Percentiles rank a stretch among this genome's conserved stretches.
These are phyloP conservation scores for Odobenus rosmarus DNA, from an alignment of 2,113 vertebrate species.

Conservation along the genomic window DNA sequence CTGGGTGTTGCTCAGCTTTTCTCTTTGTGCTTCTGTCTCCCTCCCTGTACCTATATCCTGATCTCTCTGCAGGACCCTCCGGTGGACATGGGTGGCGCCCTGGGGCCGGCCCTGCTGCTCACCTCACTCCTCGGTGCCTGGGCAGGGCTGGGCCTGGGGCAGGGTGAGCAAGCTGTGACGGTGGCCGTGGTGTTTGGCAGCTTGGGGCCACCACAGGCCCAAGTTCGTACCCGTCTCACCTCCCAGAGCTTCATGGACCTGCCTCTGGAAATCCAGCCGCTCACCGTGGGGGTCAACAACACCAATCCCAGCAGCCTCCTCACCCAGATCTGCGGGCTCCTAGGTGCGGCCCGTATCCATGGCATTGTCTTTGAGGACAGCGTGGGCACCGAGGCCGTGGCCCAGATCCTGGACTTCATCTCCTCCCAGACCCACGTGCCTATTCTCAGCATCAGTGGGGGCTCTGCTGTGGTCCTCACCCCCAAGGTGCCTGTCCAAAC, in stretches of 20 bases:
- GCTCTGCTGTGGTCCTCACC: slow-evolving; percentile 95
- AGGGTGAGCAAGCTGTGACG: slow-evolving; percentile 84
- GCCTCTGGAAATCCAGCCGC: slow-evolving; percentile 94
- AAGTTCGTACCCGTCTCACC: slow-evolving; percentile 91
- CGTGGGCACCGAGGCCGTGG: slow-evolving; percentile 93
- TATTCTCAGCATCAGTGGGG: slow-evolving; percentile 96
- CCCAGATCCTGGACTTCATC: slow-evolving; percentile 98
- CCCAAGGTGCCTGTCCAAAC: slow-evolving; percentile 90
- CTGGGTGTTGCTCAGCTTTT: neutral
- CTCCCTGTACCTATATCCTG: neutral
- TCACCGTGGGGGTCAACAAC: slow-evolving; percentile 94
- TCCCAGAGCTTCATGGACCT: slow-evolving; percentile 95
- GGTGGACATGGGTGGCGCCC: slow-evolving; percentile 94
- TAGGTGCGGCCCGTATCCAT: slow-evolving; percentile 91
- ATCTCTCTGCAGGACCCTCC: slow-evolving; percentile 87
- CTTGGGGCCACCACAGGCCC: slow-evolving; percentile 91
- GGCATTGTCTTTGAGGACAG: slow-evolving; percentile 97
- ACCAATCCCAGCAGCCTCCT: slow-evolving; percentile 97
- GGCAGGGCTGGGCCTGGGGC: slow-evolving; percentile 78
- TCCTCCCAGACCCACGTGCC: slow-evolving; percentile 96
- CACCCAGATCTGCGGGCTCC: slow-evolving; percentile 93
- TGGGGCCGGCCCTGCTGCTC: slow-evolving; percentile 89
- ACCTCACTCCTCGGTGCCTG: slow-evolving; percentile 89
- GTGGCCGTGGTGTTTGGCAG: slow-evolving; percentile 94
- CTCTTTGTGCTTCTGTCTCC: neutral